A percentile compares a stretch with the other conserved stretches of the same genome.
These are phyloP conservation scores for Lumbricus terrestris DNA, from an alignment of 2,888 invertebrate species.

Conservation along the genomic window DNA sequence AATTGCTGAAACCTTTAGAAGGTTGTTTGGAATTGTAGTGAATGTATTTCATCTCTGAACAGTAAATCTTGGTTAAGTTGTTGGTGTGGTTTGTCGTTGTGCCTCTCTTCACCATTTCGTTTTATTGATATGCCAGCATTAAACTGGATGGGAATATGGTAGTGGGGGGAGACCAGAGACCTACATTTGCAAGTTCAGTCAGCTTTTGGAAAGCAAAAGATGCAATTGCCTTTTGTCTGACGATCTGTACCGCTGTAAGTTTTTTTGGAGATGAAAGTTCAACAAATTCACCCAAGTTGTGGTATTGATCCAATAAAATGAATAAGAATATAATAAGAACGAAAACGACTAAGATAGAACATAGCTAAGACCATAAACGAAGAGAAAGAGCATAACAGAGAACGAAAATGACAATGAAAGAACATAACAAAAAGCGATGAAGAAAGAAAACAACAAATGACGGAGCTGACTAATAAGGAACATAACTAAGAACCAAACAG, in stretches of 20 bases:
- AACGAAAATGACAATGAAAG: too few species aligned
- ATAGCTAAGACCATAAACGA: too few species aligned
- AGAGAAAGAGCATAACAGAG: too few species aligned
- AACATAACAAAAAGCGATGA: too few species aligned
- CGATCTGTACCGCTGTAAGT: neutral
- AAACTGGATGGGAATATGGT: neutral
- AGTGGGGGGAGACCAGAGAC: neutral
- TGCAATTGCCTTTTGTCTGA: neutral
- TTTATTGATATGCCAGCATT: neutral
- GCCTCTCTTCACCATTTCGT: neutral
- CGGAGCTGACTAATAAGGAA: too few species aligned
- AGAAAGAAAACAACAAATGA: too few species aligned
- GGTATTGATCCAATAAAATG: too few species aligned
- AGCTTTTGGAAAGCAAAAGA: neutral
- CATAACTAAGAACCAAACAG: too few species aligned
- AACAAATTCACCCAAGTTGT: too few species aligned
- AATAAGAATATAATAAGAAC: too few species aligned
- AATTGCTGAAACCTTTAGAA: neutral
- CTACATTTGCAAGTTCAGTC: neutral
- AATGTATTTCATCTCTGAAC: neutral
- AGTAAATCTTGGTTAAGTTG: neutral
- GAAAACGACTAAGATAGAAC: too few species aligned
- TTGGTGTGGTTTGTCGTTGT: neutral
- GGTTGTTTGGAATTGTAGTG: neutral
- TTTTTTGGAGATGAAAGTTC: too few species aligned